Base-by-base conservation (phyloP, 2,797 vertebrate genomes). In the Girardinus metallicus region DNA sequence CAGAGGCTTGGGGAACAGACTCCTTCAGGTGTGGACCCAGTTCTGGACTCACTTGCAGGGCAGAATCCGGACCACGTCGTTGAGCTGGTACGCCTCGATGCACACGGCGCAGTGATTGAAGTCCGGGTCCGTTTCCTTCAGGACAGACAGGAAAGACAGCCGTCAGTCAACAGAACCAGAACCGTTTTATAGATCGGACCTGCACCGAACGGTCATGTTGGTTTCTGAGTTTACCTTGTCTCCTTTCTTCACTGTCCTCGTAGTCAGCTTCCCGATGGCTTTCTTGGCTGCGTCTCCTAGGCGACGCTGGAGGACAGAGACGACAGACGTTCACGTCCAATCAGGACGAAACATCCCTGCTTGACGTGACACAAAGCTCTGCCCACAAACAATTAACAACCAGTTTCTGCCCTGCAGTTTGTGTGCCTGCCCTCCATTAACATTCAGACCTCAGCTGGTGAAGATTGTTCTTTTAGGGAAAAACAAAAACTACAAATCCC, bases 51-150 rank as follows among this genome's bases (percentile, higher is more conserved):
- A 99, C 98, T 99, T 99, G 98, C 98, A 99, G 10, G 98, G 98
- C 66, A 99, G 96, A 87, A 99, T 96, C 41, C 98, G 97, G 70
- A 99, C 98, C 81, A 99, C 97, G 46, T 99, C 98, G 0, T 98
- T 99, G 70, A 98, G 97, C 90, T 99, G 99, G 92, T 99, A 99
- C 39, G 97, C 97, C 91, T 99, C 98, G 46, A 99, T 99, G 89
- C 98, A 99, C 81, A 99, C 98, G 0, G 98, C 98, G 87, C 98
- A 99, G 87, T 99, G 98, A 93, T 98, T 98, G 84, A 99, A 99
- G 94, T 99, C 98, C 43, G 98, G 97, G 82, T 99, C 98, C 1
- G 97, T 98, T 93, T 99, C 98, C 98, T 99, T 92, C 2, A 83
- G 78, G 8, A 78, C 23, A 84, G 49, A 73, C 31, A 62, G 9